These are phyloP conservation scores for Garrulus glandarius DNA, from an alignment of 2,797 vertebrate species.

Conservation along the genomic window DNA sequence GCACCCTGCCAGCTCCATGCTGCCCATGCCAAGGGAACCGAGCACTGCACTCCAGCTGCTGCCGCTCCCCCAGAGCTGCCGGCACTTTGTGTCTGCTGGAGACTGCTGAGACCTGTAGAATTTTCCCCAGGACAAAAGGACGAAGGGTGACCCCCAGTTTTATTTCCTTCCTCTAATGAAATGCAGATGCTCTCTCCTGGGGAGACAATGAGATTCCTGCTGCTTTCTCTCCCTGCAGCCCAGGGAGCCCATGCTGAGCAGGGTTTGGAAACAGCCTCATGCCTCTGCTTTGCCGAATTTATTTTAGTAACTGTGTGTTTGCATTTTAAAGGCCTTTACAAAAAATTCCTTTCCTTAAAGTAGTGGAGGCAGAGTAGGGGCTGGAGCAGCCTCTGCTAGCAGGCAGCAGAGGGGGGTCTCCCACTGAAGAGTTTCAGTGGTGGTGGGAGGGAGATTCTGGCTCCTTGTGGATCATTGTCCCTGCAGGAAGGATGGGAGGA, in stretches of 20 bases:
- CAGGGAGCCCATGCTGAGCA: not conserved
- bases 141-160: not conserved
- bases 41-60: not conserved
- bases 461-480: not conserved
- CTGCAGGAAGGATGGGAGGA: not conserved
- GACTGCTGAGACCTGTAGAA: not conserved
- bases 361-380: not conserved
- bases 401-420: not conserved
- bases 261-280: not conserved
- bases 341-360: not conserved
- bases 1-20: not conserved
- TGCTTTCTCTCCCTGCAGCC: not conserved
- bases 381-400: not conserved
- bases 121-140: not conserved
- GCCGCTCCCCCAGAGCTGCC: not conserved
- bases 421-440: not conserved
- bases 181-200: not conserved
- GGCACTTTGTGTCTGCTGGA: not conserved
- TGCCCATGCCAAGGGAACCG: not conserved
- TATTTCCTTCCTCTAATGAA: slow-evolving; percentile 8
- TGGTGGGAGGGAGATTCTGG: not conserved
- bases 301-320: slow-evolving; percentile 17
- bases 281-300: not conserved
- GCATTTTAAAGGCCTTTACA: slow-evolving; percentile 15
- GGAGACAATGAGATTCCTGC: not conserved